Evolutionary conservation across 2,797 vertebrate genomes (phyloP).

Genomic region (Lithobates sylvaticus): DNA sequence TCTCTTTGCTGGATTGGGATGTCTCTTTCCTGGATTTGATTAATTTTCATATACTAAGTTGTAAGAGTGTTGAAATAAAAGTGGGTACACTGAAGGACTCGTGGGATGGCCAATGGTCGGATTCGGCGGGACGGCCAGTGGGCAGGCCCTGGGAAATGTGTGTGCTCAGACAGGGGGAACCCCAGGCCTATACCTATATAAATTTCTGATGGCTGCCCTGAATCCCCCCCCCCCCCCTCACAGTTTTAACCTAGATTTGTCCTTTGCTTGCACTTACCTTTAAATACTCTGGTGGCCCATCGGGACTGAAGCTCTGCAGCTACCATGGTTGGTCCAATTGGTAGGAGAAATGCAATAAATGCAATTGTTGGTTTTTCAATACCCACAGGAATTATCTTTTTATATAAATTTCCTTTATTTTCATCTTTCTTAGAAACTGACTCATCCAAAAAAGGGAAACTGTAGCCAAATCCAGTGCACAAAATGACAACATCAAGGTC

Average conservation of each 20-base stretch:
- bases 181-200: too few relatives aligned
- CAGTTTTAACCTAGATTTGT: neutral
- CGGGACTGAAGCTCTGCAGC: slow-evolving; percentile 74
- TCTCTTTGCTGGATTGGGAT: too few relatives aligned
- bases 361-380: slow-evolving; percentile 71
- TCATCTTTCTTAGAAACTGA: slow-evolving; percentile 63
- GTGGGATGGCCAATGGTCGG: too few relatives aligned
- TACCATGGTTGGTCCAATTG: slow-evolving; percentile 66
- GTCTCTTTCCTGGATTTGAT: too few relatives aligned
- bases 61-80: too few relatives aligned
- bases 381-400: slow-evolving; percentile 70
- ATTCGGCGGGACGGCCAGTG: too few relatives aligned
- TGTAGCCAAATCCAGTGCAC: slow-evolving; percentile 74
- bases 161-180: too few relatives aligned
- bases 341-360: slow-evolving; percentile 72
- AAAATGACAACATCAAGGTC: slow-evolving; percentile 74
- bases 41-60: too few relatives aligned
- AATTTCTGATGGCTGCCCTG: too few relatives aligned
- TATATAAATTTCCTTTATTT: slow-evolving; percentile 72
- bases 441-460: slow-evolving; percentile 74
- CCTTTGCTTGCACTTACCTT: slow-evolving; percentile 65
- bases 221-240: too few relatives aligned
- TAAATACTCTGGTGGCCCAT: slow-evolving; percentile 74
- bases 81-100: too few relatives aligned
- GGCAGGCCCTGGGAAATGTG: too few relatives aligned